Evolutionary conservation across 2,113 vertebrate genomes (phyloP).

Genomic region (Plotosus lineatus): DNA sequence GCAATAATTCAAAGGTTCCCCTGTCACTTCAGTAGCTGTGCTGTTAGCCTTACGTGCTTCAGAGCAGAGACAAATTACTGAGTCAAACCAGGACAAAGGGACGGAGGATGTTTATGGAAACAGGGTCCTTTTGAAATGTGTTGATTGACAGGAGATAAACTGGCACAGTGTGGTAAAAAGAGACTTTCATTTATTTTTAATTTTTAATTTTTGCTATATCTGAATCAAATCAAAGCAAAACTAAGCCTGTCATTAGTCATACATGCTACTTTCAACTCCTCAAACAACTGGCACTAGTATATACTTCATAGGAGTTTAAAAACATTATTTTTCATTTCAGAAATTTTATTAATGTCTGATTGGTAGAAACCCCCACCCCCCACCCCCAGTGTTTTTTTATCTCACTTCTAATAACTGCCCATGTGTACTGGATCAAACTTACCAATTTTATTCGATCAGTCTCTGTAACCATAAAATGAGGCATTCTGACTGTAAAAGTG

Average conservation of each 20-base stretch:
- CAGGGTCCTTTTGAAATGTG: slow-evolving; percentile 24
- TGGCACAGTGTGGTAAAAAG: neutral
- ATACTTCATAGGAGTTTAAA: too few species aligned
- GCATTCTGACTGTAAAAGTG: too few species aligned
- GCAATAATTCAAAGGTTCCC: slow-evolving; percentile 39
- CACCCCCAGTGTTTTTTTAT: too few species aligned
- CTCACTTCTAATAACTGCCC: too few species aligned
- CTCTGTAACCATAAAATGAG: too few species aligned
- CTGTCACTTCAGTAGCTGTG: slow-evolving; percentile 34
- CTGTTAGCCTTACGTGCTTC: slow-evolving; percentile 24
- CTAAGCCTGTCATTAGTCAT: neutral
- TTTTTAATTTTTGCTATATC: neutral
- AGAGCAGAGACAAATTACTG: slow-evolving; percentile 24
- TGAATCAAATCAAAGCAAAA: neutral
- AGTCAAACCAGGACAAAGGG: slow-evolving; percentile 10
- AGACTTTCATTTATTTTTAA: too few species aligned
- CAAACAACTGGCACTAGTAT: too few species aligned
- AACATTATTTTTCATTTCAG: too few species aligned
- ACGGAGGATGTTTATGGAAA: slow-evolving; percentile 49
- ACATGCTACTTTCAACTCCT: neutral
- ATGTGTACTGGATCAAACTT: too few species aligned
- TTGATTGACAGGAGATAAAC: slow-evolving; percentile 35
- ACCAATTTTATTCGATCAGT: too few species aligned
- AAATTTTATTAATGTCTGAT: too few species aligned
- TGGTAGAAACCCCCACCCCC: too few species aligned